These are phyloP conservation scores for Lasioglossum malachurum DNA, from an alignment of 2,888 invertebrate genomes.

Conservation along the genomic window DNA sequence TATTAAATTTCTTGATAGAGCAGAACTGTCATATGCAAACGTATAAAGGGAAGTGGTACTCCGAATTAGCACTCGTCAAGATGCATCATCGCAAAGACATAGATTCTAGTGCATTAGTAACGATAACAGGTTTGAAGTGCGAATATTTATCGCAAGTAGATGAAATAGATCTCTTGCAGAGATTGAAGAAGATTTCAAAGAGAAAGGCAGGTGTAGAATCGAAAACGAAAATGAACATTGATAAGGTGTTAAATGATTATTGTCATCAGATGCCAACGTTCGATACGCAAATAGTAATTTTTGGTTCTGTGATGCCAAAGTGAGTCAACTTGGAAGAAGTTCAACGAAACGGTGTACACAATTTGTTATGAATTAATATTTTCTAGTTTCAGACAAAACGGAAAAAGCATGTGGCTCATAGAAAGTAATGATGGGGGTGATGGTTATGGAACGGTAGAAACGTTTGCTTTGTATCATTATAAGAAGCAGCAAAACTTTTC, in stretches of 20 bases:
- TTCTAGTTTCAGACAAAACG: constrained; percentile 58
- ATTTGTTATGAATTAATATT: not conserved
- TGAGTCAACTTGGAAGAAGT: constrained; percentile 43
- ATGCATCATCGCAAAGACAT: constrained; percentile 76
- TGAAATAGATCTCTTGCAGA: constrained; percentile 70
- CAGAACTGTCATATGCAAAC: constrained; percentile 68
- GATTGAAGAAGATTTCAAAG: constrained; percentile 72
- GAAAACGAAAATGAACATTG: not conserved
- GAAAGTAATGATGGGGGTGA: constrained; percentile 50
- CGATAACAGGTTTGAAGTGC: constrained; percentile 70
- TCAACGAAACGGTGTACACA: not conserved
- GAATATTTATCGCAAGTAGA: constrained; percentile 72
- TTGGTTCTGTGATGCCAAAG: constrained; percentile 61
- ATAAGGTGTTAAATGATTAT: not conserved
- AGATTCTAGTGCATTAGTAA: constrained; percentile 71
- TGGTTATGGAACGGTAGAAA: constrained; percentile 77
- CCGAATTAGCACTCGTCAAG: constrained; percentile 80
- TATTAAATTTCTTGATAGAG: constrained; percentile 71
- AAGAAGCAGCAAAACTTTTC: constrained; percentile 68
- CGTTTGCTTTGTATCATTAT: constrained; percentile 75
- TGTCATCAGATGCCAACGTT: not conserved
- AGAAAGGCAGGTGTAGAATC: constrained; percentile 68
- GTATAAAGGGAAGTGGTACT: constrained; percentile 75
- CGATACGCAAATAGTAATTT: constrained; percentile 40
- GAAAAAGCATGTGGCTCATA: constrained; percentile 78